A percentile compares a stretch with the other conserved stretches of the same genome.
Evolutionary conservation across 2,888 invertebrate species (phyloP).

Genomic region (Steinernema carpocapsae): DNA sequence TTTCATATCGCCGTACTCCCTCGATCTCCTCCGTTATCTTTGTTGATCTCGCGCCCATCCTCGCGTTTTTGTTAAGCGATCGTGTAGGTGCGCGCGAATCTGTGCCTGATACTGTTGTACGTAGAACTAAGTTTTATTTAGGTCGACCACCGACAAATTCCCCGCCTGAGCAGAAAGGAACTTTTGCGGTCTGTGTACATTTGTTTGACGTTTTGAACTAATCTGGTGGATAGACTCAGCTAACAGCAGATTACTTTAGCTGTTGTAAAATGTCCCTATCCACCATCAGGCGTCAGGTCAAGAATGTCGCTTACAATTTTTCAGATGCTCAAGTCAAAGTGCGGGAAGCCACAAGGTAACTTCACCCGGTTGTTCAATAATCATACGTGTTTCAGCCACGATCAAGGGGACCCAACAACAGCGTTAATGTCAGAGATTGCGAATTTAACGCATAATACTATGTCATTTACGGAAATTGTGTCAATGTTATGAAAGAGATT

Average conservation of each 20-base stretch:
- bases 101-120: not conserved
- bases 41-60: too few relatives aligned
- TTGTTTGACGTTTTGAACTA: not conserved
- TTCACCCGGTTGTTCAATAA: not conserved
- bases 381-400: conserved; percentile 76
- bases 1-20: too few relatives aligned
- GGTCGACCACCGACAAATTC: conserved; percentile 21
- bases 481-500: conserved; percentile 99
- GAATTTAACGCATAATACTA: conserved; percentile 97
- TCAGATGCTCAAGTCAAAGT: conserved; percentile 99
- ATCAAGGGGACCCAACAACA: conserved; percentile 98
- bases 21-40: too few relatives aligned
- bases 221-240: conserved; percentile 12
- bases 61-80: too few relatives aligned
- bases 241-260: not conserved
- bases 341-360: conserved; percentile 87
- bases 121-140: conserved; percentile 7
- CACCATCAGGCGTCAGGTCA: conserved; percentile 88
- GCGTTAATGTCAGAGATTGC: conserved; percentile 96
- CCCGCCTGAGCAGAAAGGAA: not conserved
- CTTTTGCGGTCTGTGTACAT: not conserved
- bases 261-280: conserved; percentile 63
- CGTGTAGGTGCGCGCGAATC: too few relatives aligned
- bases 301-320: conserved; percentile 99
- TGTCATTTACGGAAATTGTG: conserved; percentile 99